Evolutionary conservation across 1,140 invertebrate species (phyloP), one percentile per base, ranked within the genome.

Genomic region (Drusus annulatus): DNA sequence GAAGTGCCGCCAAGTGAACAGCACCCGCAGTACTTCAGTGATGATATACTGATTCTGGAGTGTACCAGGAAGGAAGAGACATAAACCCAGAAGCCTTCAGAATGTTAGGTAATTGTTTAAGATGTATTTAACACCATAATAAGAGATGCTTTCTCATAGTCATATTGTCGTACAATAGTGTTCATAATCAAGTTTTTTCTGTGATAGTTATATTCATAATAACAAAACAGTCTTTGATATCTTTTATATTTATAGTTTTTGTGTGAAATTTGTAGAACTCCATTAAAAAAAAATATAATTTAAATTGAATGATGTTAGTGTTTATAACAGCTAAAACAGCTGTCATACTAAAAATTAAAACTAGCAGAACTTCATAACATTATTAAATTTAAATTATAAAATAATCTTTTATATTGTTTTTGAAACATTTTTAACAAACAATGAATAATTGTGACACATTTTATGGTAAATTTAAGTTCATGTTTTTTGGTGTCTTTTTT

Each of bases 11-110:
- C 36, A 21, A 45, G 23, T 36, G 76, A 80, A 31, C 82, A 80
- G 17, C 82, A 83, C 63, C 71, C 79, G 2, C 79, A 83, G 25
- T 83, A 83, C 56, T 76, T 23, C 77, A 83, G 82, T 36, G 79
- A 81, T 54, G 82, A 83, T 79, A 83, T 83, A 62, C 8, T 83
- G 21, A 15, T 83, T 17, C 56, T 83, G 7, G 68, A 58, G 7
- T 83, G 82, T 56, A 71, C 63, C 7, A 60, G 60, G 56, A 83
- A 83, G 50, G 62, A 54, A 58, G 45, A 17, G 50, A 78, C 62
- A 51, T 78, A 28, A 75, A 75, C 0, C 36, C 36, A 45, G 31
- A 28, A 28, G 28, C 2, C 31, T 36, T 36, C 31, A 7, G 36
- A 45, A 45, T 10, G 5, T 45, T 45, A 45, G 36, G 36, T 45